Evolutionary conservation across 1,140 invertebrate genomes (phyloP).

Genomic region (Phymastichus coffea): DNA sequence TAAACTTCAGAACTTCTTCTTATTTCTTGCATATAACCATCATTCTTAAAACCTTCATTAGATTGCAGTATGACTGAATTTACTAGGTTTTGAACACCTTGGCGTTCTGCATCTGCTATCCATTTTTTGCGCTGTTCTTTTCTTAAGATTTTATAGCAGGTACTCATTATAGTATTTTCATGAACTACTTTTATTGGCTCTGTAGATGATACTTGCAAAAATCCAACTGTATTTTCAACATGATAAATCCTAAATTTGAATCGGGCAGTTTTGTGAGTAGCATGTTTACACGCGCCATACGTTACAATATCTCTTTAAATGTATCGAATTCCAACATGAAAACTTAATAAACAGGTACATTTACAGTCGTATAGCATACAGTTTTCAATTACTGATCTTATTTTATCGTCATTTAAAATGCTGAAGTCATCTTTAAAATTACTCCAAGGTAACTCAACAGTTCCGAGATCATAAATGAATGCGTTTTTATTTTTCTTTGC

Average conservation of each 20-base stretch:
- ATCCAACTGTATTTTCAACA: not conserved
- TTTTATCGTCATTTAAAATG: too few species aligned
- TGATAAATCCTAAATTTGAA: not conserved
- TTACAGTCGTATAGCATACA: too few species aligned
- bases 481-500: too few species aligned
- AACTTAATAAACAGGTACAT: not conserved
- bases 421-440: too few species aligned
- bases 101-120: not conserved
- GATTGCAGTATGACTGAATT: not conserved
- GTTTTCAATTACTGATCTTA: too few species aligned
- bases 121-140: not conserved
- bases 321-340: not conserved
- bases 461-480: too few species aligned
- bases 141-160: not conserved
- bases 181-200: not conserved
- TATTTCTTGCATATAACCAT: slow-evolving; percentile 22
- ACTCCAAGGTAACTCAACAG: too few species aligned
- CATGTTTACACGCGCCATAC: not conserved
- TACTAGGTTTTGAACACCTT: not conserved
- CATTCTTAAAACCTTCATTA: not conserved
- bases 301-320: not conserved
- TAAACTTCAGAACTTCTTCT: not conserved
- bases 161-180: not conserved
- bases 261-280: not conserved
- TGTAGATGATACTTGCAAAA: not conserved